Evolutionary conservation across 92 coral and sea anemone species (phyloP).

Genomic region (Paragorgia papillata): DNA sequence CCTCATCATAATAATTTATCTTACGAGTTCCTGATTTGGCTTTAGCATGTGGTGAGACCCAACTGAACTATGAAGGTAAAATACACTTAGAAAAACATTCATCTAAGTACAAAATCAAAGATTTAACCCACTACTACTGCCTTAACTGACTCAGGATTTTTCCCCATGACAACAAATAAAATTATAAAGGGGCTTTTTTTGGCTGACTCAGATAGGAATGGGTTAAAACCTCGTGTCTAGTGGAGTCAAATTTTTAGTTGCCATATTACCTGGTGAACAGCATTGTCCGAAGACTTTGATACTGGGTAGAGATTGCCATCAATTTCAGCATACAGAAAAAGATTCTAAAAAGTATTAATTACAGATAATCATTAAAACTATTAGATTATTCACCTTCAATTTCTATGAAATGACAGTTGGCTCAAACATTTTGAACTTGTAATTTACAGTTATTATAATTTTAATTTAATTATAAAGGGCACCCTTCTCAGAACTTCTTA

Average conservation of each 20-base stretch:
- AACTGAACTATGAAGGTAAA: constrained; percentile 75
- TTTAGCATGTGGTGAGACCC: constrained; percentile 84
- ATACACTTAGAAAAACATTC: not conserved
- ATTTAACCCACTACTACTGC: no score
- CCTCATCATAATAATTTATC: constrained; percentile 87
- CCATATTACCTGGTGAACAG: constrained; percentile 85
- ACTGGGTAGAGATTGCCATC: constrained; percentile 96
- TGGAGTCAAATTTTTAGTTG: no score
- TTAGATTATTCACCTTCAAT: no score
- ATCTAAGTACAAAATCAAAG: no score
- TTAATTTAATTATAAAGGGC: not conserved
- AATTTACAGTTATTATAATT: not conserved
- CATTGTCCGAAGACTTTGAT: constrained; percentile 78
- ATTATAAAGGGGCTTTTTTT: no score
- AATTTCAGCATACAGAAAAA: constrained; percentile 90
- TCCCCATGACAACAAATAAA: no score
- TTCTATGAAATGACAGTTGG: constrained; percentile 2
- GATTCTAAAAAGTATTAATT: constrained; percentile 49
- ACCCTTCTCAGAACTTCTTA: constrained; percentile 94
- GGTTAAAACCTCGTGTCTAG: no score
- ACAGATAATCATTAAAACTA: not conserved
- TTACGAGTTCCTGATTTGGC: constrained; percentile 81
- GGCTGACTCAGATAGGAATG: no score
- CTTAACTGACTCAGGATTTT: no score
- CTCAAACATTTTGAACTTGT: not conserved